A percentile compares a stretch with the other conserved stretches of the same genome.
phyloP scores from a whole-genome alignment of 2,888 invertebrate species.

The Leucania comma region DNA sequence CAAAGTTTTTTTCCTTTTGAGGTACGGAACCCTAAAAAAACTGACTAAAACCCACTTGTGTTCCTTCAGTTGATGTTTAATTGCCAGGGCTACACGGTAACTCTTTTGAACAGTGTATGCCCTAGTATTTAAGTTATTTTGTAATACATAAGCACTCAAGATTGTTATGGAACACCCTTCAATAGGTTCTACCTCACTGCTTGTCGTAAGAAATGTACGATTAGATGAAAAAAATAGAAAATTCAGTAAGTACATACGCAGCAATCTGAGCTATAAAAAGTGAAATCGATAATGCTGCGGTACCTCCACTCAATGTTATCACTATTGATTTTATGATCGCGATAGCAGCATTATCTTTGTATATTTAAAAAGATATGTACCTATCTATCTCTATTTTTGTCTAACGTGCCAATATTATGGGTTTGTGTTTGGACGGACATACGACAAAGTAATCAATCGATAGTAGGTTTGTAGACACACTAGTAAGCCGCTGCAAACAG shows the following conservation, averaged over 20 bases:
- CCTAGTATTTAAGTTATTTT: slow-evolving; percentile 23
- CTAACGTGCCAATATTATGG: background rate
- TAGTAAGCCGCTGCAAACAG: background rate
- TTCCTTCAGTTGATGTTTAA: too few relatives aligned
- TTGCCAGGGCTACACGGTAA: too few relatives aligned
- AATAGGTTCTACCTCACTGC: background rate
- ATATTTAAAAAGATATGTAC: too few relatives aligned
- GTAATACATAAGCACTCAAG: background rate
- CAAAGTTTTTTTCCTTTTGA: too few relatives aligned
- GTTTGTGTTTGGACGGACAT: background rate
- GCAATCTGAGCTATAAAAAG: slow-evolving; percentile 30
- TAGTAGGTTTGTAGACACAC: too few relatives aligned
- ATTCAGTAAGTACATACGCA: background rate
- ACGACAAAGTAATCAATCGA: too few relatives aligned
- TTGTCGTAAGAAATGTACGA: background rate
- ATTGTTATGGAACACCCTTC: background rate
- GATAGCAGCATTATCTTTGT: background rate
- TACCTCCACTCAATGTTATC: background rate
- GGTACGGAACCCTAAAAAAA: too few relatives aligned
- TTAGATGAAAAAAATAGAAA: slow-evolving; percentile 26
- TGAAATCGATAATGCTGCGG: slow-evolving; percentile 18
- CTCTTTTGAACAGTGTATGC: background rate
- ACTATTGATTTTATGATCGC: background rate
- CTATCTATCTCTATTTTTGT: background rate
- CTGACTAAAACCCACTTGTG: too few relatives aligned